These are phyloP conservation scores for Drosophila rhopaloa DNA, from an alignment of 1,140 invertebrate species.

Conservation along the genomic window DNA sequence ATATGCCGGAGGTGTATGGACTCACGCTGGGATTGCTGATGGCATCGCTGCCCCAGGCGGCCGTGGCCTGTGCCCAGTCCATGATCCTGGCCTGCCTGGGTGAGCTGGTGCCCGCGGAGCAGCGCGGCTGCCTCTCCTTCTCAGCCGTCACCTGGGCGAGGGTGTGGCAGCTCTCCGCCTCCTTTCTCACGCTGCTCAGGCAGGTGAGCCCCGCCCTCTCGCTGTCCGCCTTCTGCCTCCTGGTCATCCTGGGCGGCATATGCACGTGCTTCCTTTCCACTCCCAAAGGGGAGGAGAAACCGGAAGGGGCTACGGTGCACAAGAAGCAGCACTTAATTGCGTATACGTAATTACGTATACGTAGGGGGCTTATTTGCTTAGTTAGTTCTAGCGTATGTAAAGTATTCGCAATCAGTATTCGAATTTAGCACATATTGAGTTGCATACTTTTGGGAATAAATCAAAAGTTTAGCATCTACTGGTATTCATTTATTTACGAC, in stretches of 20 bases:
- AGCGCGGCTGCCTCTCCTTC: constrained; percentile 62
- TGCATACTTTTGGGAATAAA: constrained; percentile 23
- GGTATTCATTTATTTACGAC: background rate
- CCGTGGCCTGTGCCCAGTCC: constrained; percentile 73
- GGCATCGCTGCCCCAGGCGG: constrained; percentile 62
- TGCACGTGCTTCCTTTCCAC: constrained; percentile 66
- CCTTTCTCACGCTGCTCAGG: constrained; percentile 72
- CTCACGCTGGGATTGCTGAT: constrained; percentile 68
- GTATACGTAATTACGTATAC: constrained; percentile 20
- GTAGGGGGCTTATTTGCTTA: background rate
- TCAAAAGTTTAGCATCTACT: constrained; percentile 1
- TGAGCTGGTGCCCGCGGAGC: constrained; percentile 63
- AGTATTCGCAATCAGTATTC: constrained; percentile 42
- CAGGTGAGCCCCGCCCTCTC: constrained; percentile 72
- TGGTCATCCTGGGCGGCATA: constrained; percentile 73
- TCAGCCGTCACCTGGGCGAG: constrained; percentile 74
- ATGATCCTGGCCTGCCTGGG: constrained; percentile 70
- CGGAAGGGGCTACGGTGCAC: background rate
- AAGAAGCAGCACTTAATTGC: constrained; percentile 9
- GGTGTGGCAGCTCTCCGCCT: constrained; percentile 77
- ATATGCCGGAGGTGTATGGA: constrained; percentile 64
- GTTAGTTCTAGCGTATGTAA: constrained; percentile 33
- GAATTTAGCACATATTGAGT: constrained; percentile 33
- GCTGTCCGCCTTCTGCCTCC: constrained; percentile 65
- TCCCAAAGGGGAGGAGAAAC: constrained; percentile 2